Conservation (phyloP, 2,888 invertebrate genomes). For the Orchestes rusci region DNA sequence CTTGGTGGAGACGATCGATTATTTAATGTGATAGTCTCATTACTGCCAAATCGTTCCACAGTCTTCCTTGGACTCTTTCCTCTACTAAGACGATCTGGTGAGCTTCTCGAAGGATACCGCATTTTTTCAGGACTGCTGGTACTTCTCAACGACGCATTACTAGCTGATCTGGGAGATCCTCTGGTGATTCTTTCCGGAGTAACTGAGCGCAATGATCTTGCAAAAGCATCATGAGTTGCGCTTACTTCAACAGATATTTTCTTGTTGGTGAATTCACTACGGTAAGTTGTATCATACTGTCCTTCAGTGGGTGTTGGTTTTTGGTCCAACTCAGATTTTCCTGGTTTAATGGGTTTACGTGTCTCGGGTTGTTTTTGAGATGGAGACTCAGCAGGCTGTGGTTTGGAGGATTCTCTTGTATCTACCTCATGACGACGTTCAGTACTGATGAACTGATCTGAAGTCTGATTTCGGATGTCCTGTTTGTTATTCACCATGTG, state of each 20-base stretch:
- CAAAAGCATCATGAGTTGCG: conserved; percentile 70
- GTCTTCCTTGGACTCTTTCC: conserved; percentile 31
- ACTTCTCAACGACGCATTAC: conserved; percentile 52
- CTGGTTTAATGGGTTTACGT: conserved; percentile 34
- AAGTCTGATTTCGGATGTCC: conserved; percentile 12
- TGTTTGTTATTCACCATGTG: conserved; percentile 17
- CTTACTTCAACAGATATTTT: conserved; percentile 58
- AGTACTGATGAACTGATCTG: conserved; percentile 30
- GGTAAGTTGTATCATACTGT: conserved; percentile 56
- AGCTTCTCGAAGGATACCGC: conserved; percentile 33
- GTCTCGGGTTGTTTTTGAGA: conserved; percentile 30
- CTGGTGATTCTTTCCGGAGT: conserved; percentile 48
- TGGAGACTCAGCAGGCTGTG: conserved; percentile 5
- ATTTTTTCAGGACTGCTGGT: conserved; percentile 43
- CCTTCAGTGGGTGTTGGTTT: conserved; percentile 40
- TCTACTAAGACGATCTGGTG: conserved; percentile 25
- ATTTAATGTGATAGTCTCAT: conserved; percentile 30
- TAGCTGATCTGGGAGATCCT: conserved; percentile 39
- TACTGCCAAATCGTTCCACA: conserved; percentile 30
- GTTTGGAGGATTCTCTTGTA: conserved; percentile 12
- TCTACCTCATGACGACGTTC: conserved; percentile 30
- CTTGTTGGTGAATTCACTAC: conserved; percentile 51
- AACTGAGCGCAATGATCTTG: conserved; percentile 60
- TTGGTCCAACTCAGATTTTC: conserved; percentile 35
- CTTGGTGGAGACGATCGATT: conserved; percentile 19